Percentiles rank a stretch among this genome's conserved stretches.
phyloP scores from a whole-genome alignment of 2,888 invertebrate species.

The Teleogryllus oceanicus region DNA sequence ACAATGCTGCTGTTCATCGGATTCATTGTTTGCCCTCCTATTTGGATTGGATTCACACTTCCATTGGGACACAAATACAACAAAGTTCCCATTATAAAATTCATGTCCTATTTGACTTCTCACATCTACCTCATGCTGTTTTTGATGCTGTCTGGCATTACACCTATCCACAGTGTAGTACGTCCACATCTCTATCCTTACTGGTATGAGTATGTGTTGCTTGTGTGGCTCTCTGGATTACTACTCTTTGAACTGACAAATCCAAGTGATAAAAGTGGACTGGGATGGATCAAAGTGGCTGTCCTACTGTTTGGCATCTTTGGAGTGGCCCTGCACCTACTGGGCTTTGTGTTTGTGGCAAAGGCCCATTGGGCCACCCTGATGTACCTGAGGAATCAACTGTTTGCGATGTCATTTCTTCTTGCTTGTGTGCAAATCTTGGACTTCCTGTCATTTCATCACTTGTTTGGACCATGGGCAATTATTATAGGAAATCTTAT shows the following conservation, averaged over 20 bases:
- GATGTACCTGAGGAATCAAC: slow-evolving; percentile 93
- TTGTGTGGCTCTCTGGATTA: slow-evolving; percentile 92
- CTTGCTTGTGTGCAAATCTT: slow-evolving; percentile 96
- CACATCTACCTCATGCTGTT: slow-evolving; percentile 96
- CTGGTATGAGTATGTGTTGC: slow-evolving; percentile 94
- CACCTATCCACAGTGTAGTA: slow-evolving; percentile 80
- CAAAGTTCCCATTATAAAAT: slow-evolving; percentile 98
- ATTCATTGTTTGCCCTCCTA: slow-evolving; percentile 90
- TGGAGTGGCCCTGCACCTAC: slow-evolving; percentile 83
- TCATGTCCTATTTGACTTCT: slow-evolving; percentile 98
- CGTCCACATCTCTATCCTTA: slow-evolving; percentile 73
- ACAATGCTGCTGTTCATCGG: slow-evolving; percentile 88
- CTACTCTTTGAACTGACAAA: slow-evolving; percentile 95
- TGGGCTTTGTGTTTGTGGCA: slow-evolving; percentile 67
- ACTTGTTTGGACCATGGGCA: slow-evolving; percentile 99
- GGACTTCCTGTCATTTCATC: slow-evolving; percentile 97
- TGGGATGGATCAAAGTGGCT: slow-evolving; percentile 90
- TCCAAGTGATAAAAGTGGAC: slow-evolving; percentile 94
- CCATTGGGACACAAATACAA: slow-evolving; percentile 93
- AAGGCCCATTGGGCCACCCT: slow-evolving; percentile 76
- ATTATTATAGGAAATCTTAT: slow-evolving; percentile 96
- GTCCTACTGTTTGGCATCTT: slow-evolving; percentile 84
- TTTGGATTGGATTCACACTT: slow-evolving; percentile 93
- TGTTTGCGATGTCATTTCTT: slow-evolving; percentile 92
- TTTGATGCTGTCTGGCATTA: slow-evolving; percentile 83